Evolutionary conservation across 23 tunicate species (phyloP).

Genomic region (Trididemnum miniatum): DNA sequence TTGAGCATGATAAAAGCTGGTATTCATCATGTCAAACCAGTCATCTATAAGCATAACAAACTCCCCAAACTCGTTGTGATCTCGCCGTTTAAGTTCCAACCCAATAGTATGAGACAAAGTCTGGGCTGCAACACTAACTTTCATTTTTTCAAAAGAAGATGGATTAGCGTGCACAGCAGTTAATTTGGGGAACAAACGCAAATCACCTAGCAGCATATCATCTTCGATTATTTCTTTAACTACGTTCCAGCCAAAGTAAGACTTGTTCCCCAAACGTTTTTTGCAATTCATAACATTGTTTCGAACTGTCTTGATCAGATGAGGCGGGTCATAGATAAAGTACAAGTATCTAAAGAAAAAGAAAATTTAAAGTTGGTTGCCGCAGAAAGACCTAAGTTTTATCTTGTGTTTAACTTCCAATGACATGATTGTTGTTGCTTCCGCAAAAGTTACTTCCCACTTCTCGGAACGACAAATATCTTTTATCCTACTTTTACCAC

Average conservation of each 20-base stretch:
- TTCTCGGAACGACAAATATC: no score
- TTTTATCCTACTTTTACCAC: neutral
- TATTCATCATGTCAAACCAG: conserved; percentile 6
- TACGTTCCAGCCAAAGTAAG: neutral
- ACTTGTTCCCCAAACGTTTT: conserved; percentile 1
- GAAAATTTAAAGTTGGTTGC: neutral
- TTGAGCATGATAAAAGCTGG: neutral
- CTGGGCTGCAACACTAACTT: conserved; percentile 1
- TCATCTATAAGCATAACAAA: neutral
- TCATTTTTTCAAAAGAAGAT: neutral
- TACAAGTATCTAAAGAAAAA: neutral
- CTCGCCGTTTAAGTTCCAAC: neutral
- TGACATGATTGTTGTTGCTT: neutral
- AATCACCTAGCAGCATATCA: neutral
- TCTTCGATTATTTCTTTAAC: neutral
- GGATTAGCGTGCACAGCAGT: neutral
- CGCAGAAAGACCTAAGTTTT: neutral
- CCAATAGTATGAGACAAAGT: conserved; percentile 2
- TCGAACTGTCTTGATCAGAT: neutral
- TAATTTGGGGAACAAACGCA: neutral
- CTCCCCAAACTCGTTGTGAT: neutral
- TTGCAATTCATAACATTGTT: conserved; percentile 5
- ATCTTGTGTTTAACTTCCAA: neutral
- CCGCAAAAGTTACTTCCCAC: neutral
- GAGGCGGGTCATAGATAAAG: neutral